A percentile compares a stretch with the other conserved stretches of the same genome.
These are phyloP conservation scores for Pseudomyrmex cubaensis DNA, from an alignment of 1,140 invertebrate genomes.

Conservation along the genomic window DNA sequence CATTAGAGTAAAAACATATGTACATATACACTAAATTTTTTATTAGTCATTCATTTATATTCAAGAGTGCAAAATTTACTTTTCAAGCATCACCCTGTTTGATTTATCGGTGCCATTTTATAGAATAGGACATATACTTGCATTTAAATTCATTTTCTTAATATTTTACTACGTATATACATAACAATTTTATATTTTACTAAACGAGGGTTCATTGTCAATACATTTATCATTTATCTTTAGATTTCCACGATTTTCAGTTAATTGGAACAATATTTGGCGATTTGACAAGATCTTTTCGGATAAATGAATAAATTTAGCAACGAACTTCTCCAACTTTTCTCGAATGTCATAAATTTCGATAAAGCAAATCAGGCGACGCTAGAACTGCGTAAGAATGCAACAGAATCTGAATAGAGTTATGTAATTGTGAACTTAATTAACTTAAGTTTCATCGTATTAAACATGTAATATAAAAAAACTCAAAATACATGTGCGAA, in stretches of 20 bases:
- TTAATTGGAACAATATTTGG: slow-evolving; percentile 68
- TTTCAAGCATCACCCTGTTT: slow-evolving; percentile 21
- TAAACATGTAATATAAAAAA: no score
- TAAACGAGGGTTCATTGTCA: slow-evolving; percentile 46
- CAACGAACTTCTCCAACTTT: slow-evolving; percentile 31
- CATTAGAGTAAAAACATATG: background rate
- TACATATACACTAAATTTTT: background rate
- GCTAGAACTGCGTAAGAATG: background rate
- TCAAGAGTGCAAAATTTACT: slow-evolving; percentile 17
- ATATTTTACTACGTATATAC: no score
- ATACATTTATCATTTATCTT: slow-evolving; percentile 41
- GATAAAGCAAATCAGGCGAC: slow-evolving; percentile 34
- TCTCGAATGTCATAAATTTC: background rate
- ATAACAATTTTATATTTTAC: slow-evolving; percentile 41
- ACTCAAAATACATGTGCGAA: no score
- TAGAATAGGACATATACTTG: background rate
- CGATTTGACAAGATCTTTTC: slow-evolving; percentile 62
- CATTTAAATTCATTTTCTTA: no score
- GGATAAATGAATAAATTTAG: slow-evolving; percentile 61
- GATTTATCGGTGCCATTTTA: background rate
- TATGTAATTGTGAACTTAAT: background rate
- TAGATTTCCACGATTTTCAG: slow-evolving; percentile 41
- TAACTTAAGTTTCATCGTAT: background rate
- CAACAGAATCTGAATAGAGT: slow-evolving; percentile 26
- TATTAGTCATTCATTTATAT: slow-evolving; percentile 7